Evolutionary conservation across 2,888 invertebrate genomes (phyloP), one percentile per base, ranked within the genome.

Genomic region (Eristalis pertinax): DNA sequence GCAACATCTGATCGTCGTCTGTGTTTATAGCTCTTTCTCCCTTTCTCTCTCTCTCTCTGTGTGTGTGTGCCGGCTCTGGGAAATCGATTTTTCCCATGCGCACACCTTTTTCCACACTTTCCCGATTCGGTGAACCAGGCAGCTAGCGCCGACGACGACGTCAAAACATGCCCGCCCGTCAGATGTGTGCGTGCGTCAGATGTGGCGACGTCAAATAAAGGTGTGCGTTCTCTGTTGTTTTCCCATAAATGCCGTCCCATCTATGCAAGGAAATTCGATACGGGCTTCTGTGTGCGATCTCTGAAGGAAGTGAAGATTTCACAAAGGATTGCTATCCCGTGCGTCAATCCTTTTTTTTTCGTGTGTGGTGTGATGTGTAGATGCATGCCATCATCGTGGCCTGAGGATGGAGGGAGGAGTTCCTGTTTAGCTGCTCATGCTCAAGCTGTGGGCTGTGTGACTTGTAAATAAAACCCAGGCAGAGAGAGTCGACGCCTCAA

Each of bases 1-100:
- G 22, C 50, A 82, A 82, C 82, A 82, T 82, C 76, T 82, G 82
- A 76, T 82, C 82, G 69, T 4, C 24, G 26, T 19, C 11, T 50
- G 22, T 22, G 29, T 35, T 11, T 24, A 19, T 50, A 7, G 65
- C 19, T 26, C 29, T 35, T 1, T 10, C 35, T 1, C 35, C 4
- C 10, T 8, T 11, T 35, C 35, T 74, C 26, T 70, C 22, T 69
- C 29, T 58, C 58, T 58, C 4, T 58, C 13, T 77, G 19, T 69
- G 63, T 70, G 29, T 70, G 58, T 56, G 26, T 68, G 62, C 69
- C 63, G 38, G 69, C 68, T 75, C 69, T 70, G 75, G 70, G 60
- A 76, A 82, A 82, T 82, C 82, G 82, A 82, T 82, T 82, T 38
- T n/a, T 13, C 24, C 70, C 76, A 76, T 76, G 76, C 75, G 82